Evolutionary conservation across 2,888 invertebrate genomes (phyloP).

Genomic region (Orthosia incerta): DNA sequence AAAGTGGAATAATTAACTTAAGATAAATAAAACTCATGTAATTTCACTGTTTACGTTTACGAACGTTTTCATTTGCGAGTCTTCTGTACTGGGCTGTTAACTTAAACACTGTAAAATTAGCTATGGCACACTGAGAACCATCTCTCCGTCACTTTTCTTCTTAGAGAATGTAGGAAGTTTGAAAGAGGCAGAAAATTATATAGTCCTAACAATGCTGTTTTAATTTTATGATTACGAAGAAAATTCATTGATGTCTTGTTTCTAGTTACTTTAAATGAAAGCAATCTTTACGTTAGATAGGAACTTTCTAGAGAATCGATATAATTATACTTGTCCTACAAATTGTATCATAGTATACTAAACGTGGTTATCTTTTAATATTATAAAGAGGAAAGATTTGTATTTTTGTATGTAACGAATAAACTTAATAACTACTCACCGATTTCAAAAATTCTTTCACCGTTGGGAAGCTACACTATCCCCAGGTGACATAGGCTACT

Average conservation of each 20-base stretch:
- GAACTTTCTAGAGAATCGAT: background rate
- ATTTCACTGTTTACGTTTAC: conserved; percentile 81
- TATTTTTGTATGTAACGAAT: too few relatives aligned
- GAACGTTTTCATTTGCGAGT: conserved; percentile 78
- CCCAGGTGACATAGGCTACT: too few relatives aligned
- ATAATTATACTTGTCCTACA: background rate
- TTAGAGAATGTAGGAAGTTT: conserved; percentile 2
- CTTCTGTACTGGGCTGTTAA: conserved; percentile 75
- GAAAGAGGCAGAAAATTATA: conserved; percentile 37
- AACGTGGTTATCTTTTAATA: too few relatives aligned
- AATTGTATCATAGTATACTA: conserved; percentile 22
- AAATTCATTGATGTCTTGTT: conserved; percentile 51
- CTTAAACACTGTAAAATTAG: conserved; percentile 75
- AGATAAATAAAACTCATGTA: conserved; percentile 74
- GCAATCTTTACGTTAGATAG: conserved; percentile 17
- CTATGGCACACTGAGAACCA: conserved; percentile 53
- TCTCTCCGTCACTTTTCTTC: conserved; percentile 38
- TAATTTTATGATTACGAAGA: conserved; percentile 55
- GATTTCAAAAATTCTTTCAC: too few relatives aligned
- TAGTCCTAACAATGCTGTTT: conserved; percentile 40
- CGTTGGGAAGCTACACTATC: too few relatives aligned
- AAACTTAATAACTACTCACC: too few relatives aligned
- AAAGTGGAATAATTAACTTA: conserved; percentile 63
- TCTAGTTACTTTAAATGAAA: conserved; percentile 34
- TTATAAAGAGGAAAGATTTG: too few relatives aligned